A percentile compares a stretch with the other conserved stretches of the same genome.
Conservation (phyloP, 2,797 vertebrate genomes). For the Spondyliosoma cantharus region DNA sequence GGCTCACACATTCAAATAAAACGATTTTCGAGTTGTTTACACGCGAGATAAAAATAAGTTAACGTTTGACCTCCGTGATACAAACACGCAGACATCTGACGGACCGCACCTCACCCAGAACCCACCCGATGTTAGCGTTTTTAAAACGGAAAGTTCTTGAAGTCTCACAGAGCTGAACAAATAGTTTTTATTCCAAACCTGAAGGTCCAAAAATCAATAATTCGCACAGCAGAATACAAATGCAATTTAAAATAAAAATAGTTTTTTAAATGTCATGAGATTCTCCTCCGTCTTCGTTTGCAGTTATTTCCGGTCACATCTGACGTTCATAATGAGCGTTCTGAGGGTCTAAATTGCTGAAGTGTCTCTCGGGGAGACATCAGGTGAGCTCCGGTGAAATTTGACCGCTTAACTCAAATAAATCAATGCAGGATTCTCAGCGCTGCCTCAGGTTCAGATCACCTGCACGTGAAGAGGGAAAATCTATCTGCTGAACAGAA, state of each 20-base stretch:
- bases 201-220: neutral
- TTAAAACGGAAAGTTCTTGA: neutral
- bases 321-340: neutral
- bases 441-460: slow-evolving; percentile 26
- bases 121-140: neutral
- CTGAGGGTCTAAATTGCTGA: neutral
- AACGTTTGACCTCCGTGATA: neutral
- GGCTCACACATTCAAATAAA: slow-evolving; percentile 18
- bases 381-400: slow-evolving; percentile 27
- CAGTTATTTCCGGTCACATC: neutral
- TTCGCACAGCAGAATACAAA: neutral
- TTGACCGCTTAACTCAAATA: slow-evolving; percentile 16
- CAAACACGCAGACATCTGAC: neutral
- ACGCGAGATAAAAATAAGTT: neutral
- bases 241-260: neutral
- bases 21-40: neutral
- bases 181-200: neutral
- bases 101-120: neutral
- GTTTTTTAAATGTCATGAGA: neutral
- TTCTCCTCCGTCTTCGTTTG: neutral
- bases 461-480: slow-evolving; percentile 8
- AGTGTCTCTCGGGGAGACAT: neutral
- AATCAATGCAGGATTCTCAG: slow-evolving; percentile 31
- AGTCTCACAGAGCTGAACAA: neutral
- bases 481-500: neutral